Conservation (phyloP, 2,113 vertebrate species). For the Lethenteron reissneri region DNA sequence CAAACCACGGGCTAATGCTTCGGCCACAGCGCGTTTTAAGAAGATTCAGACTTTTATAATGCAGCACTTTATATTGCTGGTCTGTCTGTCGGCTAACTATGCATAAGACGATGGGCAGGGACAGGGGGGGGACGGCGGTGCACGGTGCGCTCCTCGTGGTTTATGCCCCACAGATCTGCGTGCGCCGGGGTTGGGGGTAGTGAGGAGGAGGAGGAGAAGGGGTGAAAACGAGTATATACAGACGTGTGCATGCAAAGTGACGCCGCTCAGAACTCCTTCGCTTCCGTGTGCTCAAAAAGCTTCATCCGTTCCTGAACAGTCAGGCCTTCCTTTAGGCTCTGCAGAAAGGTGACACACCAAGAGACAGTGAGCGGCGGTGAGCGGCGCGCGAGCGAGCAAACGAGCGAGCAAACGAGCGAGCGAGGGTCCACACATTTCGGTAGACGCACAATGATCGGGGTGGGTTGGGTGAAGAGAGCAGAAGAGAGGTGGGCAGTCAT, state of each 20-base stretch:
- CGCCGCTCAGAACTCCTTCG: constrained; percentile 56
- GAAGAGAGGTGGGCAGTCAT: background rate
- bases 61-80: too few species aligned
- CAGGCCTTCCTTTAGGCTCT: constrained; percentile 96
- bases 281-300: constrained; percentile 89
- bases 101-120: background rate
- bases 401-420: background rate
- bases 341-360: constrained; percentile 13
- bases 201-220: background rate
- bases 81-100: background rate
- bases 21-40: too few species aligned
- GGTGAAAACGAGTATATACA: background rate
- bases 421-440: background rate
- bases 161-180: background rate
- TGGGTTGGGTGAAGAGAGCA: background rate
- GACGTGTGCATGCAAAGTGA: background rate
- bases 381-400: background rate
- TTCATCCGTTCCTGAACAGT: constrained; percentile 88
- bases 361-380: constrained; percentile 9
- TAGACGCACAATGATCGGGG: background rate
- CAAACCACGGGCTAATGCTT: too few species aligned
- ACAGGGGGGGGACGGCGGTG: background rate
- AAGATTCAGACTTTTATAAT: too few species aligned
- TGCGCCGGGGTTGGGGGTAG: background rate
- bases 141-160: background rate